These are phyloP conservation scores for Holothuria scabra DNA, from an alignment of 53 echinoderm and acorn worm genomes.

Conservation along the genomic window DNA sequence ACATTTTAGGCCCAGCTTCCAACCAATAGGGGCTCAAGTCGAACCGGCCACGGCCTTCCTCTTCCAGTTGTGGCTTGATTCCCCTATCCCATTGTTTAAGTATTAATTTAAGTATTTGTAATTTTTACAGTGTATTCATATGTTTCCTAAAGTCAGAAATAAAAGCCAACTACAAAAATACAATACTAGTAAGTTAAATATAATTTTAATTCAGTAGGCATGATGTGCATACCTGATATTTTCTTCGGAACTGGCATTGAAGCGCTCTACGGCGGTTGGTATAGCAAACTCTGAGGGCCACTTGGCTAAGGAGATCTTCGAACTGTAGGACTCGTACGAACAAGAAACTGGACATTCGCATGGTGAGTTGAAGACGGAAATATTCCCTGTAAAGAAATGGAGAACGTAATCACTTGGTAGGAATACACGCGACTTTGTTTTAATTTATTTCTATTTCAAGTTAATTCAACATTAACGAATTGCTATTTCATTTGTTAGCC, in stretches of 20 bases:
- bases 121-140: no score
- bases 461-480: background rate
- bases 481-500: background rate
- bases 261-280: background rate
- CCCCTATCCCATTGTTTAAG: no score
- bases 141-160: no score
- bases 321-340: slow-evolving; percentile 30
- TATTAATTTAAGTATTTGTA: no score
- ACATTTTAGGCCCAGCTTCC: no score
- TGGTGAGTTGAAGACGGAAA: background rate
- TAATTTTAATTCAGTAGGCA: no score
- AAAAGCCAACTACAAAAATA: no score
- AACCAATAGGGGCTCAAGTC: no score
- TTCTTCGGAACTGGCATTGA: background rate
- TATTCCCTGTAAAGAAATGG: slow-evolving; percentile 19
- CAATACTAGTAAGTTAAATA: no score
- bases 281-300: slow-evolving; percentile 48
- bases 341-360: slow-evolving; percentile 65
- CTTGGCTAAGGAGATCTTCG: slow-evolving; percentile 48
- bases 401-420: no score
- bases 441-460: background rate
- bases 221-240: background rate
- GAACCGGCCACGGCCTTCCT: no score
- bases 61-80: no score
- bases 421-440: background rate